phyloP scores from a whole-genome alignment of 1,140 invertebrate species.

The Rhysida immarginata region DNA sequence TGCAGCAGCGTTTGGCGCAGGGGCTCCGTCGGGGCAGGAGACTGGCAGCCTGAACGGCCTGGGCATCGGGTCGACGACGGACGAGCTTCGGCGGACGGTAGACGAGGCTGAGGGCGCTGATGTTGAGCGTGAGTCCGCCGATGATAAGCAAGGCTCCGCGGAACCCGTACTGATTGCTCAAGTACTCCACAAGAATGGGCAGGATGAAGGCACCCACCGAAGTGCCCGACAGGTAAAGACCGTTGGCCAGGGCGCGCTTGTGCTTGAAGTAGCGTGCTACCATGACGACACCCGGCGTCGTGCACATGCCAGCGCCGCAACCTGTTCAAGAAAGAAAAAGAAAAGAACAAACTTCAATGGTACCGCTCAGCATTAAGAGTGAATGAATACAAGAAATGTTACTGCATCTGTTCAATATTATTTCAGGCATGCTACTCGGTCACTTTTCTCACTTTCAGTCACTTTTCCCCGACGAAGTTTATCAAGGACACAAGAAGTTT shows the following conservation, averaged over 20 bases:
- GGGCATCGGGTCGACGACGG: too few species aligned
- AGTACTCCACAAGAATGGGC: slow-evolving; percentile 17
- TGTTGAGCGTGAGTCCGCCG: slow-evolving; percentile 54
- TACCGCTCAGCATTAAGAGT: too few species aligned
- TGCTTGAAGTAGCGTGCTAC: slow-evolving; percentile 24
- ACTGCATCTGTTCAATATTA: too few species aligned
- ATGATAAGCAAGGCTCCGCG: slow-evolving; percentile 13
- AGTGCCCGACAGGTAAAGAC: slow-evolving; percentile 22
- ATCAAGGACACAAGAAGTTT: too few species aligned
- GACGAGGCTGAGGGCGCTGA: slow-evolving; percentile 57
- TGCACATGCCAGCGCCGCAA: slow-evolving; percentile 56
- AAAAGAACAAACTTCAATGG: too few species aligned
- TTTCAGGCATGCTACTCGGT: too few species aligned
- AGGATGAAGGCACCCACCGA: slow-evolving; percentile 20
- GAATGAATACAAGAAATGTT: too few species aligned
- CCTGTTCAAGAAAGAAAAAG: slow-evolving; percentile 32
- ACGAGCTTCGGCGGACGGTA: slow-evolving; percentile 62
- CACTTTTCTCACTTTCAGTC: too few species aligned
- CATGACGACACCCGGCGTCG: slow-evolving; percentile 50
- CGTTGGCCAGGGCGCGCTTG: slow-evolving; percentile 24
- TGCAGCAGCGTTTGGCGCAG: background rate
- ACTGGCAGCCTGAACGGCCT: too few species aligned
- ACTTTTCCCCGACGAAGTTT: too few species aligned
- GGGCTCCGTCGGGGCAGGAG: background rate
- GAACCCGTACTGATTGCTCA: slow-evolving; percentile 14